Evolutionary conservation across 2,797 vertebrate species (phyloP).

Genomic region (Thamnophis elegans): DNA sequence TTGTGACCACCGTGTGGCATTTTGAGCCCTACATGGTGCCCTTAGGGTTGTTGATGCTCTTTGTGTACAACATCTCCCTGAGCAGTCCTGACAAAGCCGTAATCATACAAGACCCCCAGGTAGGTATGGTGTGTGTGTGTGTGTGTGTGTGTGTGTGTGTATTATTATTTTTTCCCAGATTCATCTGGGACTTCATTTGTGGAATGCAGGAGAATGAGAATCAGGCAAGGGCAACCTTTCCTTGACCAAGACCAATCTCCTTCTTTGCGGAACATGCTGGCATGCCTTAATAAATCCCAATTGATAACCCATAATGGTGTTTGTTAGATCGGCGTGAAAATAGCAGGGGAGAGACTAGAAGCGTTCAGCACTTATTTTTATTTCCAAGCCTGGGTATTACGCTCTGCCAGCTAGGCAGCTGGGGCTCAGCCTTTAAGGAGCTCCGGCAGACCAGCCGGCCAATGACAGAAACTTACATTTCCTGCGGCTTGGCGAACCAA

Average conservation of each 20-base stretch:
- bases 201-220: background rate
- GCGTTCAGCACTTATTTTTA: too few species aligned
- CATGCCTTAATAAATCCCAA: background rate
- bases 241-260: background rate
- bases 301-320: background rate
- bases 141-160: background rate
- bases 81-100: conserved; percentile 74
- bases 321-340: too few species aligned
- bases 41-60: conserved; percentile 86
- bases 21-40: conserved; percentile 97
- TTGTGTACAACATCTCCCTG: conserved; percentile 88
- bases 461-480: too few species aligned
- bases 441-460: too few species aligned
- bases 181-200: background rate
- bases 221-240: background rate
- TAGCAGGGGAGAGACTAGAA: too few species aligned
- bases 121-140: conserved; percentile 67
- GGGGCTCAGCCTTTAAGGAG: too few species aligned
- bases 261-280: background rate
- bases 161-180: background rate
- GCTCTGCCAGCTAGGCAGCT: too few species aligned
- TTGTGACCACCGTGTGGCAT: conserved; percentile 88
- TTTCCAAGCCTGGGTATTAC: too few species aligned
- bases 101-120: conserved; percentile 85
- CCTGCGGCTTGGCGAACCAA: too few species aligned